Conservation (phyloP, 2,797 vertebrate species). For the Crypturellus tataupa region DNA sequence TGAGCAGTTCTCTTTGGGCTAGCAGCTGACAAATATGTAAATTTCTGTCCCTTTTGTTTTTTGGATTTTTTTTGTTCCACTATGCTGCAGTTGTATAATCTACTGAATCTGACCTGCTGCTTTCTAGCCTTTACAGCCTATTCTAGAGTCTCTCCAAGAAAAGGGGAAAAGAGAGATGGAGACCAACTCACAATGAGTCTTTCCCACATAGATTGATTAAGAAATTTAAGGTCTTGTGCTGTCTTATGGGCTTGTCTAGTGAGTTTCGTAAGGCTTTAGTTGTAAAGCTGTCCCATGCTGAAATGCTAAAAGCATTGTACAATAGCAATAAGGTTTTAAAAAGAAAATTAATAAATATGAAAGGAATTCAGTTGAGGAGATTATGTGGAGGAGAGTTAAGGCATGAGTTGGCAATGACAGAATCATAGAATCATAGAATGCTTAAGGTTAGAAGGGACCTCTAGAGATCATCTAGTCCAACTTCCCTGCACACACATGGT, state of each 20-base stretch:
- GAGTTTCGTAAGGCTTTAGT: background rate
- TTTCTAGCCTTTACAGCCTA: background rate
- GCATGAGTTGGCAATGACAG: background rate
- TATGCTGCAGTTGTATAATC: background rate
- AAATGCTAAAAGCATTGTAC: background rate
- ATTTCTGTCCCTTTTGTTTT: background rate
- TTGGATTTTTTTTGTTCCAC: background rate
- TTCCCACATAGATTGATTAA: background rate
- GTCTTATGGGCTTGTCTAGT: background rate
- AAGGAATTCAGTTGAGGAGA: background rate
- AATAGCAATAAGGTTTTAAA: background rate
- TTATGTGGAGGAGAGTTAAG: background rate
- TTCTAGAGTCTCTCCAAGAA: background rate
- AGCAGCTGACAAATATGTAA: background rate
- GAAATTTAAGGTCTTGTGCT: background rate
- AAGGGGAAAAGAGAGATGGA: background rate
- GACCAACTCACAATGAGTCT: rapidly evolving
- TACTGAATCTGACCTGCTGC: background rate
- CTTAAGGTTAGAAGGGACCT: no score
- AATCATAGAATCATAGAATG: background rate
- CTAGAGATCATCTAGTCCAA: no score
- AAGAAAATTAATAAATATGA: background rate
- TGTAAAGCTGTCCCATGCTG: background rate
- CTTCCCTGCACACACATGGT: no score
- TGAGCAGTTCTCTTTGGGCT: background rate